Evolutionary conservation across 2,113 vertebrate genomes (phyloP).

Genomic region (Lophura nycthemera): DNA sequence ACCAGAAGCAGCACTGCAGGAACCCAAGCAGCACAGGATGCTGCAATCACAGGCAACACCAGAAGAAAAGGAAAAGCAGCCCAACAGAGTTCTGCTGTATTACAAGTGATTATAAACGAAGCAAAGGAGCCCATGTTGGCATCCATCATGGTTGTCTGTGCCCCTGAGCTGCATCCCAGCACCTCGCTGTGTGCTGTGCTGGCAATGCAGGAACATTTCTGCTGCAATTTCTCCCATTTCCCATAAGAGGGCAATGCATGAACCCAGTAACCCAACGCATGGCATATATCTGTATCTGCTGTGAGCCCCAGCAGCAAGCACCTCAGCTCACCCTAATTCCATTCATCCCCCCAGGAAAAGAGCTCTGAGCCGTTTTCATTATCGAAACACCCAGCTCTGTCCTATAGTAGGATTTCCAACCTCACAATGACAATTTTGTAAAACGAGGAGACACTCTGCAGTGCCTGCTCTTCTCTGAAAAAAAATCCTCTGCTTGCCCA

Average conservation of each 20-base stretch:
- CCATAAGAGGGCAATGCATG: slow-evolving; percentile 53
- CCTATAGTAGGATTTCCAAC: not conserved
- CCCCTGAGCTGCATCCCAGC: not conserved
- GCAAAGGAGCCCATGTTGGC: not conserved
- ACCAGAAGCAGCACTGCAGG: not conserved
- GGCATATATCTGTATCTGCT: not conserved
- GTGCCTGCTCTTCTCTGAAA: not conserved
- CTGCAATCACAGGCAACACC: accelerated
- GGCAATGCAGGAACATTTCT: not conserved
- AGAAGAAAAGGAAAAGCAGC: not conserved
- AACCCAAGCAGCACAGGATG: not conserved
- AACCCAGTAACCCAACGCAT: not conserved
- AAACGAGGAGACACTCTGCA: accelerated
- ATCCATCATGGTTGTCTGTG: not conserved
- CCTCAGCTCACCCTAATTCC: not conserved
- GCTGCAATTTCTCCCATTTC: not conserved
- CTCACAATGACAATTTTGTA: not conserved
- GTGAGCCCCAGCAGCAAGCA: not conserved
- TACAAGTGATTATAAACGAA: not conserved
- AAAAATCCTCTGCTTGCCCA: not conserved
- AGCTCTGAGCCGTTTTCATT: not conserved
- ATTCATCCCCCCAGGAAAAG: not conserved
- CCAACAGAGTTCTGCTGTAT: not conserved
- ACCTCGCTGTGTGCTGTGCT: not conserved
- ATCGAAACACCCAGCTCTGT: not conserved